Evolutionary conservation across 2,797 vertebrate species (phyloP).

Genomic region (Orestias chungarensis): DNA sequence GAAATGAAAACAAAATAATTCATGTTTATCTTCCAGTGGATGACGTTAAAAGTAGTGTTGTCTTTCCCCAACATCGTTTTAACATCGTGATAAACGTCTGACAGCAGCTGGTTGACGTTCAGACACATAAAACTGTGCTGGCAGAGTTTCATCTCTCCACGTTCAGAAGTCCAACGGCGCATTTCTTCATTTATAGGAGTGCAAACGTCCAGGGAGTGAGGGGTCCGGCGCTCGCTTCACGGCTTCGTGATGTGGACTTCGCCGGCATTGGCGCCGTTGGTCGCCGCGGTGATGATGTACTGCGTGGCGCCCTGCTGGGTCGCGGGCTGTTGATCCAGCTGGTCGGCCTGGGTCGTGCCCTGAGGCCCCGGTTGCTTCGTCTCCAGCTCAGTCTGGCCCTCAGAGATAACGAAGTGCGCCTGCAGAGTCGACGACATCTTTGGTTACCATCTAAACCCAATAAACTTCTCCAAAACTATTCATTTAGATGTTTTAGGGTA

Average conservation of each 20-base stretch:
- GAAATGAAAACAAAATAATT: slow-evolving; percentile 1
- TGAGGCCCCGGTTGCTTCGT: slow-evolving; percentile 82
- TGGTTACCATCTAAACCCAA: too few relatives aligned
- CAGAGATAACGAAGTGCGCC: slow-evolving; percentile 97
- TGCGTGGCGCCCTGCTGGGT: slow-evolving; percentile 87
- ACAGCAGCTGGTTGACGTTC: slow-evolving; percentile 19
- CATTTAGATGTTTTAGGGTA: too few relatives aligned
- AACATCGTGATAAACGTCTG: slow-evolving; percentile 28
- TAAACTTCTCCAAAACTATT: too few relatives aligned
- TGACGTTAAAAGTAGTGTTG: slow-evolving; percentile 15
- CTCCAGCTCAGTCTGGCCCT: slow-evolving; percentile 91
- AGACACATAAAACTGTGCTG: slow-evolving; percentile 73
- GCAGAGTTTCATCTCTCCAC: background rate
- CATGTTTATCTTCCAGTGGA: slow-evolving; percentile 3
- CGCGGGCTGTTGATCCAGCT: slow-evolving; percentile 83
- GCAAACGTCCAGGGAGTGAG: slow-evolving; percentile 32
- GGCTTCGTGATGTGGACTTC: slow-evolving; percentile 94
- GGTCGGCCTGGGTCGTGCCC: slow-evolving; percentile 75
- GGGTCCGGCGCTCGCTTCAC: slow-evolving; percentile 66
- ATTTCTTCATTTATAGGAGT: slow-evolving; percentile 24
- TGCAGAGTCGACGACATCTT: slow-evolving; percentile 47
- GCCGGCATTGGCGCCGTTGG: slow-evolving; percentile 83
- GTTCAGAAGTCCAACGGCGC: slow-evolving; percentile 22
- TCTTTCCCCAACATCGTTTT: background rate
- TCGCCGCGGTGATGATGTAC: slow-evolving; percentile 95